Base-by-base conservation (phyloP, 2,888 invertebrate species). In the Caenorhabditis becei region DNA sequence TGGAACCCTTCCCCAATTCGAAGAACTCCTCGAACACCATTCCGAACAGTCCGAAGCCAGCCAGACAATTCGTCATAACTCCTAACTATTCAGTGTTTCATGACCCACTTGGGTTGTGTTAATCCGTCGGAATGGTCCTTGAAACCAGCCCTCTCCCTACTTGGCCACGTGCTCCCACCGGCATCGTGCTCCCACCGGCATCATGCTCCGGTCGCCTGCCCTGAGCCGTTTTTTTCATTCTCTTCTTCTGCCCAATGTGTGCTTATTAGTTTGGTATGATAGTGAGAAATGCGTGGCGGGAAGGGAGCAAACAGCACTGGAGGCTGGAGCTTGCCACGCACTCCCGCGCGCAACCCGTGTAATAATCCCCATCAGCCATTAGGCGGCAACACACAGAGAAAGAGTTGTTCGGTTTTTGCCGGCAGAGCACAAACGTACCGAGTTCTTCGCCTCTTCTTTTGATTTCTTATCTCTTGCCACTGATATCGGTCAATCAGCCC, bases 281-380 rank as follows among this genome's bases (percentile, higher is more conserved):
- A 74, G 74, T 74, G 74, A 74, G 74, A 74, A 74, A 74, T 74
- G 72, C 65, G 72, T 72, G 71, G 71, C 56, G 56, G 69, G 56
- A 47, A 56, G 65, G 74, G 74, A 74, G 74, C 74, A 74, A 74
- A 74, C 74, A 74, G 63, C 41, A n/a, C 41, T 14, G 23, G 63
- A 56, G 72, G 72, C 62, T 62, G 71, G 70, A 61, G 70, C 59
- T 18, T 41, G 24, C 56, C 63, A 47, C 47, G 47, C 47, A 47
- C 70, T 61, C 59, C 61, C 37, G 70, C 47, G 65, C 56, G 54
- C 59, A 71, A 71, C 70, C 70, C 71, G 71, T 72, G 71, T 72
- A 72, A 72, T 72, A 72, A 72, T 72, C 62, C 41, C 70, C 58
- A 37, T 41, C 44, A 63, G 62, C 71, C 56, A 63, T 72, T 72